A percentile compares a stretch with the other conserved stretches of the same genome.
phyloP scores from a whole-genome alignment of 1,140 invertebrate species.

The Agrypnia vestita region DNA sequence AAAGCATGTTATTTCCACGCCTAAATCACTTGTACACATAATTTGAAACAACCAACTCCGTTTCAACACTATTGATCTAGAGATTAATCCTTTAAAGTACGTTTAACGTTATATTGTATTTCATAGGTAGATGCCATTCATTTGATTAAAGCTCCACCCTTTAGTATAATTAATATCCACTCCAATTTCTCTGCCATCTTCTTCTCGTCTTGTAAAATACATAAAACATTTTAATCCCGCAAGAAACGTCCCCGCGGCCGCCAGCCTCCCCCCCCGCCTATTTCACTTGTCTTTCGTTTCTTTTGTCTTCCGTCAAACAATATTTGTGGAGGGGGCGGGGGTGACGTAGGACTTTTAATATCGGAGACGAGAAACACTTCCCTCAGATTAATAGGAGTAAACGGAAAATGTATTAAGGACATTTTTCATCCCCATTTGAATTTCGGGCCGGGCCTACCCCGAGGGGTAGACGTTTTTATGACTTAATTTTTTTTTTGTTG shows the following conservation, averaged over 20 bases:
- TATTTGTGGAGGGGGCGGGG: conserved; percentile 1
- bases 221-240: conserved; percentile 21
- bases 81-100: too few relatives aligned
- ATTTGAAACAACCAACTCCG: too few relatives aligned
- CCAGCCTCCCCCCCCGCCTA: neutral
- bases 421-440: neutral
- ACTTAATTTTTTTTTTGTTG: too few relatives aligned
- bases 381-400: neutral
- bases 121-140: neutral
- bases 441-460: too few relatives aligned
- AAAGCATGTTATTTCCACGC: too few relatives aligned
- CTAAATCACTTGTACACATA: too few relatives aligned
- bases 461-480: too few relatives aligned
- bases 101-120: too few relatives aligned
- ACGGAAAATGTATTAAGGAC: neutral
- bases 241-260: neutral
- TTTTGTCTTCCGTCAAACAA: conserved; percentile 39
- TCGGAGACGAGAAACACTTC: conserved; percentile 2
- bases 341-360: conserved; percentile 32
- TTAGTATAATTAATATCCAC: conserved; percentile 11
- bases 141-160: neutral
- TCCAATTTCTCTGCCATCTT: conserved; percentile 15
- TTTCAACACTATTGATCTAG: too few relatives aligned
- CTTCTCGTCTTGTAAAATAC: too few relatives aligned
- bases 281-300: conserved; percentile 21